Percentiles rank a stretch among this genome's conserved stretches.
Evolutionary conservation across 2,113 vertebrate species (phyloP).

Genomic region (Micronisus gabar): DNA sequence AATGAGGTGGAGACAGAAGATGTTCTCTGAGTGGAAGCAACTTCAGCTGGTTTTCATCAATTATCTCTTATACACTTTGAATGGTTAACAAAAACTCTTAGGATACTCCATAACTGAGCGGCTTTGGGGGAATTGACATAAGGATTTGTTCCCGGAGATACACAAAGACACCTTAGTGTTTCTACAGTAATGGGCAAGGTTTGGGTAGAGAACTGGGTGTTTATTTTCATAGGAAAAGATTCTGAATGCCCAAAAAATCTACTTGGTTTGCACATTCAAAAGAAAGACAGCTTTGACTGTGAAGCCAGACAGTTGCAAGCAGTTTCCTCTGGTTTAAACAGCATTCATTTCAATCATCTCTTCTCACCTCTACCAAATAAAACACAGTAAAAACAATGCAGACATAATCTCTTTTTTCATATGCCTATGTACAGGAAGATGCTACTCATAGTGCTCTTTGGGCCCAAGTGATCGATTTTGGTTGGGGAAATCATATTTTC

Average conservation of each 20-base stretch:
- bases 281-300: not conserved
- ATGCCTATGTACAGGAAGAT: not conserved
- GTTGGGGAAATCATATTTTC: not conserved
- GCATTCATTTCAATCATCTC: not conserved
- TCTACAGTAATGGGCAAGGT: not conserved
- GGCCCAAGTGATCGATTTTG: not conserved
- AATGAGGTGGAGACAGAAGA: not conserved
- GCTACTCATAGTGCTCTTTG: not conserved
- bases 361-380: not conserved
- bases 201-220: not conserved
- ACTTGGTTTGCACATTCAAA: not conserved
- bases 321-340: not conserved
- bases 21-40: not conserved
- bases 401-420: not conserved
- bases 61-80: not conserved
- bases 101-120: not conserved
- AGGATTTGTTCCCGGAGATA: not conserved
- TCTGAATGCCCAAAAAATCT: not conserved
- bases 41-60: not conserved
- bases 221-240: not conserved
- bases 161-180: not conserved
- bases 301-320: not conserved
- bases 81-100: not conserved
- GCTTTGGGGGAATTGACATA: not conserved
- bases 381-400: not conserved